These are phyloP conservation scores for Ceriagrion tenellum DNA, from an alignment of 2,888 invertebrate species.

Conservation along the genomic window DNA sequence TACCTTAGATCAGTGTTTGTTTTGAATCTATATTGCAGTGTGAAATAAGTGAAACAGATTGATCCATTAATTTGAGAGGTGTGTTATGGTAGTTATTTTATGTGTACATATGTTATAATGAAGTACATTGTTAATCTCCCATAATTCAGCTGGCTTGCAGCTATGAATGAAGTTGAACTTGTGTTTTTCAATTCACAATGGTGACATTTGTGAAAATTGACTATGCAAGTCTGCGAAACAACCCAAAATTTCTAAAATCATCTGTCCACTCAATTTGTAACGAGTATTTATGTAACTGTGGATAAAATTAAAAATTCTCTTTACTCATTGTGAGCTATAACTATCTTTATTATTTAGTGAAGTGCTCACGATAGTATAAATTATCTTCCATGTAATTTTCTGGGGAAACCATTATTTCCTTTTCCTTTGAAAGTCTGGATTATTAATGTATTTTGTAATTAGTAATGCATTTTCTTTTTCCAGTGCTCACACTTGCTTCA, in stretches of 20 bases:
- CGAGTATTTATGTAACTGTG: background rate
- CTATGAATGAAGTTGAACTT: background rate
- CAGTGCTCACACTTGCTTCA: slow-evolving; percentile 98
- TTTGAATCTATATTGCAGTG: background rate
- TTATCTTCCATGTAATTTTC: background rate
- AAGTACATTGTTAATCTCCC: background rate
- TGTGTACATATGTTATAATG: background rate
- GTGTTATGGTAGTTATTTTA: background rate
- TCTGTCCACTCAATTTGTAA: background rate
- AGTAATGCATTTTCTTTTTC: slow-evolving; percentile 72
- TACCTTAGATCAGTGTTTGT: background rate
- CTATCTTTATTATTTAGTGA: too few species aligned
- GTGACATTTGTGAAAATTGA: too few species aligned
- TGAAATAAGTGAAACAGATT: background rate
- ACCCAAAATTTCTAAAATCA: background rate
- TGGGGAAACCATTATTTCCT: background rate
- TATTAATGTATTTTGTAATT: slow-evolving; percentile 46
- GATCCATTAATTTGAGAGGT: background rate
- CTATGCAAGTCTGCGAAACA: too few species aligned
- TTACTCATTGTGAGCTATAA: background rate
- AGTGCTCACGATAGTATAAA: too few species aligned
- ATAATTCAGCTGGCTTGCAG: background rate
- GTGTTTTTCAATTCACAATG: too few species aligned
- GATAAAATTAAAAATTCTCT: background rate
- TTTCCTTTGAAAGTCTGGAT: background rate